Evolutionary conservation across 2,888 invertebrate genomes (phyloP).

Genomic region (Nymphalis polychloros): DNA sequence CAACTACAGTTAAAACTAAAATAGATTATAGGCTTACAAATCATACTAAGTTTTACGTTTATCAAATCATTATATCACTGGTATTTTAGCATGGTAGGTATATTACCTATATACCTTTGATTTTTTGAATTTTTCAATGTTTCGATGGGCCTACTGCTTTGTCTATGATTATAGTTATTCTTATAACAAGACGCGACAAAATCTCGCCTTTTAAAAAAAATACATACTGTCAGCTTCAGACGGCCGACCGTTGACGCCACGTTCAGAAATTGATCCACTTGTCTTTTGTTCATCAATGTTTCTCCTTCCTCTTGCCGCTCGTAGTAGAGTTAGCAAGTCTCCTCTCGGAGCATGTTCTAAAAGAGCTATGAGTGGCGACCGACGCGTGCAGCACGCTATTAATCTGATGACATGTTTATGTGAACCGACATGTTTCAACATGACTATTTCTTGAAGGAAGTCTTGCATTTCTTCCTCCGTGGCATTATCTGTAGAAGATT

Average conservation of each 20-base stretch:
- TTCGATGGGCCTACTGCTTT: too few species aligned
- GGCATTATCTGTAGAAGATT: slow-evolving; percentile 70
- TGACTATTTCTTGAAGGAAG: slow-evolving; percentile 88
- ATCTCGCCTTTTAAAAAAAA: too few species aligned
- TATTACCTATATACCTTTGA: too few species aligned
- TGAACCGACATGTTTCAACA: slow-evolving; percentile 88
- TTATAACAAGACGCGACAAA: too few species aligned
- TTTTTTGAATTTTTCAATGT: too few species aligned
- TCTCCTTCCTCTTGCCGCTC: slow-evolving; percentile 71
- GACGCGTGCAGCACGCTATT: slow-evolving; percentile 87
- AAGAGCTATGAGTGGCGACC: slow-evolving; percentile 86
- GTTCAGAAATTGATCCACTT: slow-evolving; percentile 74
- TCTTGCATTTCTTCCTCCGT: slow-evolving; percentile 84
- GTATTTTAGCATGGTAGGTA: too few species aligned
- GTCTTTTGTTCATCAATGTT: slow-evolving; percentile 57
- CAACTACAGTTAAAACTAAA: too few species aligned
- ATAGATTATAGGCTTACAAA: too few species aligned
- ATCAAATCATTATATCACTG: too few species aligned
- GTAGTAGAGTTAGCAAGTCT: slow-evolving; percentile 85
- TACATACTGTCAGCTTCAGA: slow-evolving; percentile 83
- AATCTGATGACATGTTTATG: slow-evolving; percentile 89
- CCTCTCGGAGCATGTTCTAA: slow-evolving; percentile 91
- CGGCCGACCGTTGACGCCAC: slow-evolving; percentile 57
- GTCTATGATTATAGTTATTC: too few species aligned
- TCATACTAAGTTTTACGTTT: too few species aligned